phyloP scores from a whole-genome alignment of 1,140 invertebrate species.

The Diachasmimorpha longicaudata region DNA sequence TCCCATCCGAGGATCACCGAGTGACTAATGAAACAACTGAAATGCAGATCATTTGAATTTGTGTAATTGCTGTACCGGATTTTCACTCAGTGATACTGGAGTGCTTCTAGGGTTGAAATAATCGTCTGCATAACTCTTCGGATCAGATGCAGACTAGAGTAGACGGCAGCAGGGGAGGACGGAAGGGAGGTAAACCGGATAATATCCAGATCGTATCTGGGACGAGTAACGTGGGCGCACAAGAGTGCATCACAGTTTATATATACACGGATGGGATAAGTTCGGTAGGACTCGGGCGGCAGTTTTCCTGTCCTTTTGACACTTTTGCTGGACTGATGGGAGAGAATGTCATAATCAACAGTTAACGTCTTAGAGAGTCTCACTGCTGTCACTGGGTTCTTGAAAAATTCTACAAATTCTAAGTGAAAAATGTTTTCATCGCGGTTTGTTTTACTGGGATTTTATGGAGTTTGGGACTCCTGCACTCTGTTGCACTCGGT shows the following conservation, averaged over 20 bases:
- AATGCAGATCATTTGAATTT: not conserved
- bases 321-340: not conserved
- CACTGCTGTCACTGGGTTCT: too few relatives aligned
- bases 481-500: too few relatives aligned
- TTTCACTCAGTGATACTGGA: not conserved
- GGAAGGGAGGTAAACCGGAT: conserved; percentile 25
- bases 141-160: not conserved
- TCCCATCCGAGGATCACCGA: too few relatives aligned
- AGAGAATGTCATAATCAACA: not conserved
- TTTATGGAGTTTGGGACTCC: not conserved
- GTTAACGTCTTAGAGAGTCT: not conserved
- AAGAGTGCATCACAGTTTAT: conserved; percentile 6
- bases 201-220: conserved; percentile 30
- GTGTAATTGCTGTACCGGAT: not conserved
- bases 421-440: not conserved
- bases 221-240: conserved; percentile 30
- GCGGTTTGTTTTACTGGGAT: not conserved
- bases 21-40: not conserved
- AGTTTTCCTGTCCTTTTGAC: not conserved
- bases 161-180: not conserved
- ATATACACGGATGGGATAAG: not conserved
- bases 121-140: conserved; percentile 17
- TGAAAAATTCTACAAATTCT: too few relatives aligned
- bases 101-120: conserved; percentile 12
- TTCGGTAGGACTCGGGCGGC: not conserved